Conservation (phyloP, 2,113 vertebrate species). For the Sphaerodactylus townsendi region DNA sequence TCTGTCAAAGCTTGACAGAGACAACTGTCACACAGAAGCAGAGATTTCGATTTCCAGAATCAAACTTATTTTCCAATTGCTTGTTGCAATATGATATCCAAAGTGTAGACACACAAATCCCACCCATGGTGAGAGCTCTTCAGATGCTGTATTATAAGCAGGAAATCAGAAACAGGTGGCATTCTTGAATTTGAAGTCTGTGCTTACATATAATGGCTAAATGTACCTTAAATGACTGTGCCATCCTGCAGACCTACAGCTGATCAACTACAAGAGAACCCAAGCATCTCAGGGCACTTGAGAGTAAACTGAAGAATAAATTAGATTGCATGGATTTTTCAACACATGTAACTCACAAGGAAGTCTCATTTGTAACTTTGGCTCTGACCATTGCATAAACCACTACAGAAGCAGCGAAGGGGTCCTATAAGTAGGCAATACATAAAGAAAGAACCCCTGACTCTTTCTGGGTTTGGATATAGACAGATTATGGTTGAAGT, state of each 20-base stretch:
- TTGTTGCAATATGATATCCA: background rate
- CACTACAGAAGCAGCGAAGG: too few relatives aligned
- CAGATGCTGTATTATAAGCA: too few relatives aligned
- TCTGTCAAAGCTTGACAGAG: background rate
- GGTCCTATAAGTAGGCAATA: background rate
- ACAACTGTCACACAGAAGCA: background rate
- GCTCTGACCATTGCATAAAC: background rate
- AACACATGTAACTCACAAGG: background rate
- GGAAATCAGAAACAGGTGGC: background rate
- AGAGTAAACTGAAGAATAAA: background rate
- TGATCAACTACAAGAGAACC: background rate
- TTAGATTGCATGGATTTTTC: background rate
- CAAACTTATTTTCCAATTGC: too few relatives aligned
- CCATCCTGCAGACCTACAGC: background rate
- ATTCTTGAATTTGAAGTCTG: background rate
- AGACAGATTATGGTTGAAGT: background rate
- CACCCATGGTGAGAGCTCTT: background rate
- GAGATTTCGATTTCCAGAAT: too few relatives aligned
- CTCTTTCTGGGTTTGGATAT: background rate
- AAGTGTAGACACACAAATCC: background rate
- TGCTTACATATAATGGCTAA: background rate
- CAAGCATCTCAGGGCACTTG: background rate
- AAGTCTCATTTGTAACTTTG: background rate
- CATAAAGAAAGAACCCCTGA: background rate
- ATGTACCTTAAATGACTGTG: background rate